Evolutionary conservation across 2,888 invertebrate species (phyloP), one percentile per base, ranked within the genome.

Genomic region (Synanthedon tipuliformis): DNA sequence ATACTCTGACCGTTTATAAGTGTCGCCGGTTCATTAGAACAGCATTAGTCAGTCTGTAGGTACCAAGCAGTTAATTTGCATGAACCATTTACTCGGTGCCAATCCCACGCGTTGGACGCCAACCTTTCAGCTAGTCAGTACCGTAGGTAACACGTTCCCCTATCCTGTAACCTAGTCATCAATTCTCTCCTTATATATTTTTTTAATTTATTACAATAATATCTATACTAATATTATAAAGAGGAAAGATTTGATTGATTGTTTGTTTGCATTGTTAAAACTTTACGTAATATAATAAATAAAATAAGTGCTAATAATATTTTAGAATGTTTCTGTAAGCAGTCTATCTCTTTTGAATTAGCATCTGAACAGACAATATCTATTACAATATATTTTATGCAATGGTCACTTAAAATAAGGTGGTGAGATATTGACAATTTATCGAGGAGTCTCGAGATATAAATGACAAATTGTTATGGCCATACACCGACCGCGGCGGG

Each of bases 1-100:
- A 34, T 34, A 55, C 50, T 40, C 49, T 57, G 56, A 41, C 56
- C 59, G 63, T 71, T 65, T 68, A 61, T 68, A 71, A 61, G 64
- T 69, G 81, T 83, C 80, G 71, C 72, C 73, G 66, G 77, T 81
- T 81, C 81, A 81, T 83, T 83, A 81, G 79, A 71, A 68, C 64
- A 54, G 62, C 73, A 81, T 84, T 81, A 81, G 72, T 83, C 80
- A 80, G 55, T 59, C 60, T 55, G 61, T 57, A 68, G 69, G 64
- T 62, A 34, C 10, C 2, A n/a, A n/a, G 27, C 27, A 66, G 69
- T 73, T 76, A 79, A 79, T 79, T 80, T 76, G 75, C 67, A 61
- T 63, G 62, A 34, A 10, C 34, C 34, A 34, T 34, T 34, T 27
- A 27, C 27, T 34, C 27, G 7, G 34, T 34, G 34, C 34, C 34